phyloP scores from a whole-genome alignment of 2,797 vertebrate species.

The Sparus aurata region DNA sequence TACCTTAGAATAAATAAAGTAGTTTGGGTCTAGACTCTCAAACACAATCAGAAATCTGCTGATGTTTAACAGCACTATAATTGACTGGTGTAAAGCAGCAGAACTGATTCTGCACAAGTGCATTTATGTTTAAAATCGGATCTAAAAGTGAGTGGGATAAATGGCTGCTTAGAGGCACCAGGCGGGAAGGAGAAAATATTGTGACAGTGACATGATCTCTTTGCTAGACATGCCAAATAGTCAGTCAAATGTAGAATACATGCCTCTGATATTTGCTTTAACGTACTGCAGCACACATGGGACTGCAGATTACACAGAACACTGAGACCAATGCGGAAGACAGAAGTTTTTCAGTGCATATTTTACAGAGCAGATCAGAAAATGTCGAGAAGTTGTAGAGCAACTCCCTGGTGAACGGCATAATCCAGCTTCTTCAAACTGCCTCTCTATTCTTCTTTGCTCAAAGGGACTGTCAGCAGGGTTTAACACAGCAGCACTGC shows the following conservation, averaged over 20 bases:
- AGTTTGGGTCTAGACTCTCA: background rate
- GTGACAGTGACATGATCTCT: background rate
- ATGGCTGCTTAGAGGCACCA: background rate
- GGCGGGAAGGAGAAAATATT: background rate
- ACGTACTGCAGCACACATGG: background rate
- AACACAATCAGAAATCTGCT: background rate
- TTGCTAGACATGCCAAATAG: slow-evolving; percentile 15
- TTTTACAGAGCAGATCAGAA: slow-evolving; percentile 47
- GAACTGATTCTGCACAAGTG: slow-evolving; percentile 8
- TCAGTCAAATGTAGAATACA: slow-evolving; percentile 13
- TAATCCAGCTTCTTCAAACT: slow-evolving; percentile 63
- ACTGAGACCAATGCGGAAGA: slow-evolving; percentile 20
- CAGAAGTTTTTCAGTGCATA: slow-evolving; percentile 23
- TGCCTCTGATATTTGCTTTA: slow-evolving; percentile 13
- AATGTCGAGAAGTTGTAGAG: slow-evolving; percentile 45
- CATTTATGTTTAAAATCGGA: slow-evolving; percentile 10
- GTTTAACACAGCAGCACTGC: slow-evolving; percentile 65
- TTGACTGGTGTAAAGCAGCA: slow-evolving; percentile 7
- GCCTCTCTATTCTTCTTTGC: slow-evolving; percentile 46
- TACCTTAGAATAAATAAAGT: background rate
- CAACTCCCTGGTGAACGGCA: slow-evolving; percentile 54
- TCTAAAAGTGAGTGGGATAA: slow-evolving; percentile 1
- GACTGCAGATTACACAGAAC: slow-evolving; percentile 27
- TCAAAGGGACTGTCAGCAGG: slow-evolving; percentile 66
- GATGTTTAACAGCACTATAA: background rate